Evolutionary conservation across 2,113 vertebrate species (phyloP).

Genomic region (Myotis davidii): DNA sequence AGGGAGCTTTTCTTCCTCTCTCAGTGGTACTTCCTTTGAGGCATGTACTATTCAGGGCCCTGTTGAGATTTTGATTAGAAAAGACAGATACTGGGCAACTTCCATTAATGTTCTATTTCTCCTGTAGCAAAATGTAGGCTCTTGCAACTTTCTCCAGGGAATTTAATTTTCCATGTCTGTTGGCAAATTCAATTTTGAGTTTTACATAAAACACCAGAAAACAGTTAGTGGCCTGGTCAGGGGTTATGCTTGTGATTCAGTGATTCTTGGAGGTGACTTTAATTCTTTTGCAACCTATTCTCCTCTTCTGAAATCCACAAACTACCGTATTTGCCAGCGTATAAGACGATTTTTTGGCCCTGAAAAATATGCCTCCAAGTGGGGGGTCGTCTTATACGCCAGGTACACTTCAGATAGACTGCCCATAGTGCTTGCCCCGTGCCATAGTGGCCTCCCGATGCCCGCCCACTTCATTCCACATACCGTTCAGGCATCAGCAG

Average conservation of each 20-base stretch:
- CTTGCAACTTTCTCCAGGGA: slow-evolving; percentile 68
- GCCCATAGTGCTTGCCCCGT: too few species aligned
- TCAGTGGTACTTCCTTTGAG: slow-evolving; percentile 45
- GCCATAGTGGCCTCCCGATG: too few species aligned
- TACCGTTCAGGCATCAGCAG: too few species aligned
- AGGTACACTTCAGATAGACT: too few species aligned
- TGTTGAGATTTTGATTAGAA: slow-evolving; percentile 79
- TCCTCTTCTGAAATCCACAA: not conserved
- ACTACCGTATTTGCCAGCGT: too few species aligned
- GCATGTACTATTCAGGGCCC: slow-evolving; percentile 54
- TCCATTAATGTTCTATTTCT: slow-evolving; percentile 72
- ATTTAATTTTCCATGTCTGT: slow-evolving; percentile 74
- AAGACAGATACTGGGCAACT: slow-evolving; percentile 71
- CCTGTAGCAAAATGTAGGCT: slow-evolving; percentile 67
- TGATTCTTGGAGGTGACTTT: slow-evolving; percentile 34
- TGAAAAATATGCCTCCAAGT: too few species aligned
- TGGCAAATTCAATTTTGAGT: slow-evolving; percentile 75
- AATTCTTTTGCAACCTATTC: slow-evolving; percentile 11
- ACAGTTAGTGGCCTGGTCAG: slow-evolving; percentile 56
- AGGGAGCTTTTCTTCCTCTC: not conserved
- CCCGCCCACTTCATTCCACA: too few species aligned
- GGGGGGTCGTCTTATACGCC: too few species aligned
- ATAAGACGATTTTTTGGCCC: too few species aligned
- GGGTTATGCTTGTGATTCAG: slow-evolving; percentile 42
- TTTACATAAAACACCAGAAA: slow-evolving; percentile 76